Percentiles rank a stretch among this genome's conserved stretches.
These are phyloP conservation scores for Syrphus vitripennis DNA, from an alignment of 2,888 invertebrate genomes.

Conservation along the genomic window DNA sequence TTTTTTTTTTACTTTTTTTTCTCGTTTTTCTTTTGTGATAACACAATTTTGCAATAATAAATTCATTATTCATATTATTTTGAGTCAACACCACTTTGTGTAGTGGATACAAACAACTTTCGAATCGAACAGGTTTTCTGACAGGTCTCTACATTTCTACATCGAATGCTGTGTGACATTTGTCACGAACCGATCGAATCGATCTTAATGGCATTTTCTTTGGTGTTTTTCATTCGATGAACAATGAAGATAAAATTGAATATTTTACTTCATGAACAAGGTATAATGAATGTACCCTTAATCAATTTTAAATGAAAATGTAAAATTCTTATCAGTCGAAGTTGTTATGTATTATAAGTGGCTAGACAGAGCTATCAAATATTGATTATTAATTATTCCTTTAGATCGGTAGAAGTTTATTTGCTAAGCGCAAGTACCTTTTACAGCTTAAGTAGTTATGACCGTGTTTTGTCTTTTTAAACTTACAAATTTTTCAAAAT, in stretches of 20 bases:
- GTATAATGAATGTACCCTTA: not conserved
- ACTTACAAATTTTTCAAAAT: not conserved
- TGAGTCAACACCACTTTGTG: constrained; percentile 1
- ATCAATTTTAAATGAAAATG: not conserved
- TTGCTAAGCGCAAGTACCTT: not conserved
- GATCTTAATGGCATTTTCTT: not conserved
- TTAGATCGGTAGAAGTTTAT: not conserved
- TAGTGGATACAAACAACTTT: constrained; percentile 24
- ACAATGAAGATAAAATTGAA: not conserved
- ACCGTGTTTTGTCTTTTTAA: not conserved
- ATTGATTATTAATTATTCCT: constrained; percentile 18
- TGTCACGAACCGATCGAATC: constrained; percentile 15
- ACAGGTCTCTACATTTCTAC: not conserved
- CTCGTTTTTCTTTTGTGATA: constrained; percentile 18
- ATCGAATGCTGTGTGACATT: constrained; percentile 30
- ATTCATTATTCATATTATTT: constrained; percentile 30
- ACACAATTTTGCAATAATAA: constrained; percentile 27
- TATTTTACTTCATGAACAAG: not conserved
- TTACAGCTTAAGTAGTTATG: not conserved
- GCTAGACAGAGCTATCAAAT: not conserved
- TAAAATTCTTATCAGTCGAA: constrained; percentile 20
- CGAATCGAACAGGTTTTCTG: constrained; percentile 40
- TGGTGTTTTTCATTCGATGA: not conserved
- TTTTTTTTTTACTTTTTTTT: not conserved
- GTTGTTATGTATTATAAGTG: not conserved